Evolutionary conservation across 2,113 vertebrate species (phyloP).

Genomic region (Collichthys lucidus): DNA sequence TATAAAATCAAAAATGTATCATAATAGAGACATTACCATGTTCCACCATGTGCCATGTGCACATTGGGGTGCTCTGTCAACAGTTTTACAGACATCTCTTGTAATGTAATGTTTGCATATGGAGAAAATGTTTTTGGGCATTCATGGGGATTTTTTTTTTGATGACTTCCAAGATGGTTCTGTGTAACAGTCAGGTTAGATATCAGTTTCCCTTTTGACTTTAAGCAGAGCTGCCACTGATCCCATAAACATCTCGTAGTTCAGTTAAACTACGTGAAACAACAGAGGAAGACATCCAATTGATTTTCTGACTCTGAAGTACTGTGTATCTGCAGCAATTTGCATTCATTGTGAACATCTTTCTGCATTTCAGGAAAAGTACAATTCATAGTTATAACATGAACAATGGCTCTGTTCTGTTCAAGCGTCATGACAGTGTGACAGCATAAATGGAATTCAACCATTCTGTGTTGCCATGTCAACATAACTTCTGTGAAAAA

Average conservation of each 20-base stretch:
- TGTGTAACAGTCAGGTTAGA: no score
- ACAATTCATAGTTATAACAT: not conserved
- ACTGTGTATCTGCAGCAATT: not conserved
- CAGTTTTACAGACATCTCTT: no score
- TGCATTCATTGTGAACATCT: not conserved
- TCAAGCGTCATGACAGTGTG: no score
- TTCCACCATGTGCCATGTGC: no score
- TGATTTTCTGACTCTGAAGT: not conserved
- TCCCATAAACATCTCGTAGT: not conserved
- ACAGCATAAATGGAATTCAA: conserved; percentile 5
- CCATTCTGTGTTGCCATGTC: not conserved
- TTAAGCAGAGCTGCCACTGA: not conserved
- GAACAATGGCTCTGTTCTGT: not conserved
- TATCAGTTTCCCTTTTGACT: not conserved
- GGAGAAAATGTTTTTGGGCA: no score
- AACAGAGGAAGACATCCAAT: not conserved
- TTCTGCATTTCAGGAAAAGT: not conserved
- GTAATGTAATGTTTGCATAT: no score
- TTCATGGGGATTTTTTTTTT: no score
- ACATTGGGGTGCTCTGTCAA: no score
- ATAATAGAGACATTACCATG: no score
- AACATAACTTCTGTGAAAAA: conserved; percentile 12
- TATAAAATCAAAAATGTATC: no score
- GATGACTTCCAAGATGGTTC: no score
- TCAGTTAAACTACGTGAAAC: not conserved